phyloP scores from a whole-genome alignment of 2,797 vertebrate genomes.

The Crocodylus rhombifer region DNA sequence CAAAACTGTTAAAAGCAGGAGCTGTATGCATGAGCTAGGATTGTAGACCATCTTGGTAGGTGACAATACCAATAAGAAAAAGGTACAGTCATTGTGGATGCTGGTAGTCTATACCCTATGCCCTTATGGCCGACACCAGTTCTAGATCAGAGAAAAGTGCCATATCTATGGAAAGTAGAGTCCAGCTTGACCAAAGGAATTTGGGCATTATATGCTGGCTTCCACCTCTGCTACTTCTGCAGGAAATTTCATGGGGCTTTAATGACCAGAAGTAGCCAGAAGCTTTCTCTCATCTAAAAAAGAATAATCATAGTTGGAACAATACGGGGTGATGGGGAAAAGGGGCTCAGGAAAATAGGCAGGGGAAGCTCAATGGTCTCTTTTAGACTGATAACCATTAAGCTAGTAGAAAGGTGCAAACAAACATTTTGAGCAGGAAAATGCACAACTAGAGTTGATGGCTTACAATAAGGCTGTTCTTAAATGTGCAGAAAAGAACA shows the following conservation, averaged over 20 bases:
- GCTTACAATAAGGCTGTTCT: not conserved
- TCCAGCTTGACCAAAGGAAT: not conserved
- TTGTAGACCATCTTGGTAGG: no score
- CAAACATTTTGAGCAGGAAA: not conserved
- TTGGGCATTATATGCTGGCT: not conserved
- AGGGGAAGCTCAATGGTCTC: not conserved
- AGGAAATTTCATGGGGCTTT: not conserved
- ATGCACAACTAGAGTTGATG: not conserved
- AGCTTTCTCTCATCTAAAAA: not conserved
- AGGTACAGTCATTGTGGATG: no score
- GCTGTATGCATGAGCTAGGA: no score
- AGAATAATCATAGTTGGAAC: not conserved
- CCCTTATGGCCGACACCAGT: no score
- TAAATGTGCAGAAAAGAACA: fast-evolving
- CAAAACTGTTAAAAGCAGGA: no score
- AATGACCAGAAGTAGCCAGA: not conserved
- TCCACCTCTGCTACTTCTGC: not conserved
- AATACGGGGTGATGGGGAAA: not conserved
- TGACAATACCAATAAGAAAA: not conserved
- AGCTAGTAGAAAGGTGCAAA: not conserved
- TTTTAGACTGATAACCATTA: not conserved
- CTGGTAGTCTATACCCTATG: no score
- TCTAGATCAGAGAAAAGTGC: not conserved
- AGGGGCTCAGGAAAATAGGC: not conserved
- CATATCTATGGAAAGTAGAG: not conserved